These are phyloP conservation scores for Sitophilus oryzae DNA, from an alignment of 1,140 invertebrate genomes.

Conservation along the genomic window DNA sequence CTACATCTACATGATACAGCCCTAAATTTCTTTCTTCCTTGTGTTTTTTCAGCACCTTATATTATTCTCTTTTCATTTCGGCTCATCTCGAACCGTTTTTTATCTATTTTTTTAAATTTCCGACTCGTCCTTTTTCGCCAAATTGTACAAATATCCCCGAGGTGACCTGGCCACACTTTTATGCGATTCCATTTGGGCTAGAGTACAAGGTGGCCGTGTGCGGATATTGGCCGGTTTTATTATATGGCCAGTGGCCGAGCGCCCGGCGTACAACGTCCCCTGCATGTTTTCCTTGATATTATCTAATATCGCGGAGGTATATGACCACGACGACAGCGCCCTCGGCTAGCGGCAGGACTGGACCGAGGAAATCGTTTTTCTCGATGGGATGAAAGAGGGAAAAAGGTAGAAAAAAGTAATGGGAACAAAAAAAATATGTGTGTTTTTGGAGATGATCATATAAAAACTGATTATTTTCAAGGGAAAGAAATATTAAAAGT, in stretches of 20 bases:
- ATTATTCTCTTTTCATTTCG: not conserved
- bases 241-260: slow-evolving; percentile 2
- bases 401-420: no score
- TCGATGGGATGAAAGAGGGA: no score
- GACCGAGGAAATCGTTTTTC: not conserved
- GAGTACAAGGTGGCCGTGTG: not conserved
- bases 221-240: slow-evolving; percentile 5
- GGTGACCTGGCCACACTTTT: slow-evolving; percentile 2
- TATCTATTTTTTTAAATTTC: not conserved
- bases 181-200: not conserved
- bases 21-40: no score
- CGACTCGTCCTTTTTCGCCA: not conserved
- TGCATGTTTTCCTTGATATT: slow-evolving; percentile 6
- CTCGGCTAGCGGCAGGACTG: not conserved
- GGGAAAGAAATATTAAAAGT: no score
- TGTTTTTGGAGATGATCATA: no score
- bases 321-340: slow-evolving; percentile 1
- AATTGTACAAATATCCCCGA: slow-evolving; percentile 1
- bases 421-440: no score
- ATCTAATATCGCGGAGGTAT: slow-evolving; percentile 5
- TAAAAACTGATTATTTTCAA: no score
- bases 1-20: no score
- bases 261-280: not conserved
- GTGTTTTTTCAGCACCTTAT: no score
- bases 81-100: not conserved